Percentiles rank a stretch among this genome's conserved stretches.
These are phyloP conservation scores for Crocuta crocuta DNA, from an alignment of 2,113 vertebrate species.

Conservation along the genomic window DNA sequence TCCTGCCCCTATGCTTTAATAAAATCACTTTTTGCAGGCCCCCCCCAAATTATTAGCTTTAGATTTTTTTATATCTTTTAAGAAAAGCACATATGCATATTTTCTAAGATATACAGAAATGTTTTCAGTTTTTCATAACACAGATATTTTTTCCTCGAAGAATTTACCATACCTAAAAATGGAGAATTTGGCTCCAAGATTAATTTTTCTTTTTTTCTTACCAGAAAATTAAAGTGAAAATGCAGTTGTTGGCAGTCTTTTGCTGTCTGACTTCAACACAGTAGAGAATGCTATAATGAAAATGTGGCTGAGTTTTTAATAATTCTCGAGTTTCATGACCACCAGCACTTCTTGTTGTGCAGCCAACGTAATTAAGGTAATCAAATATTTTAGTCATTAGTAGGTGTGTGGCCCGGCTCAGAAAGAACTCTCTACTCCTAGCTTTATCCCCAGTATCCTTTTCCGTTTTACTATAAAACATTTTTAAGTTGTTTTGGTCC, in stretches of 20 bases:
- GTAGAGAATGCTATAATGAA: slow-evolving; percentile 50
- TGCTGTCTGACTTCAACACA: slow-evolving; percentile 39
- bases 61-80: neutral
- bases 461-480: neutral
- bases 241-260: slow-evolving; percentile 62
- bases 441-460: neutral
- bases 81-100: neutral
- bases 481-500: neutral
- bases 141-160: slow-evolving; percentile 16
- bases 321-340: slow-evolving; percentile 27
- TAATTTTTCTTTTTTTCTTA: slow-evolving; percentile 60
- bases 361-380: slow-evolving; percentile 44
- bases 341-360: slow-evolving; percentile 14
- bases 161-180: slow-evolving; percentile 56
- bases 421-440: slow-evolving; percentile 11
- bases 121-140: slow-evolving; percentile 34
- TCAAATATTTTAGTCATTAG: slow-evolving; percentile 48
- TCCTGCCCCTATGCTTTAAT: no score
- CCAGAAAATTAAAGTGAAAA: slow-evolving; percentile 70
- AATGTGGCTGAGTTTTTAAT: slow-evolving; percentile 57
- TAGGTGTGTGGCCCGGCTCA: neutral
- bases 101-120: slow-evolving; percentile 32
- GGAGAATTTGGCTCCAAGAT: slow-evolving; percentile 54
- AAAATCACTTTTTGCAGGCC: no score
- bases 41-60: neutral